Evolutionary conservation across 2,888 invertebrate species (phyloP).

Genomic region (Buathra laborator): DNA sequence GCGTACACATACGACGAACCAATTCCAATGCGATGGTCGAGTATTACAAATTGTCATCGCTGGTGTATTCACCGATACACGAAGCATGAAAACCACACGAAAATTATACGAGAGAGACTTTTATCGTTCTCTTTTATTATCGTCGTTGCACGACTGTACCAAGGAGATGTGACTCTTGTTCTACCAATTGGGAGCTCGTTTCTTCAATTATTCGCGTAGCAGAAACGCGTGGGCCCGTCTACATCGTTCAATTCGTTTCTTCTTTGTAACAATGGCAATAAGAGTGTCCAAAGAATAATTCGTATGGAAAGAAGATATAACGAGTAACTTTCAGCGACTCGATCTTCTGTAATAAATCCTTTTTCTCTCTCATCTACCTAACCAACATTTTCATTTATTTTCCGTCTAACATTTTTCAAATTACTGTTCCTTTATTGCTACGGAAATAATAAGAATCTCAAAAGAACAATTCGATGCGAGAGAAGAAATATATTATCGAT

Average conservation of each 20-base stretch:
- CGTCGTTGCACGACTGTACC: constrained; percentile 43
- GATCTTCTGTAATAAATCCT: neutral
- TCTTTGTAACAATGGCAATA: neutral
- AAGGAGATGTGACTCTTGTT: constrained; percentile 51
- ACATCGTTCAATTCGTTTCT: constrained; percentile 53
- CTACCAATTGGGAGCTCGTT: constrained; percentile 63
- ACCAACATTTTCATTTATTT: too few species aligned
- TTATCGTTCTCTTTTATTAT: constrained; percentile 39
- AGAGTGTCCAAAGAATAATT: neutral
- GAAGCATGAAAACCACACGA: constrained; percentile 1
- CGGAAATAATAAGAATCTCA: too few species aligned
- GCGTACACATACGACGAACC: constrained; percentile 19
- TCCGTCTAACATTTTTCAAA: too few species aligned
- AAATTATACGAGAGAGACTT: constrained; percentile 16
- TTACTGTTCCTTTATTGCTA: too few species aligned
- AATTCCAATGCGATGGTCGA: constrained; percentile 10
- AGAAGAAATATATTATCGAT: too few species aligned
- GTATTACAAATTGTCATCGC: constrained; percentile 9
- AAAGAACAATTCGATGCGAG: too few species aligned
- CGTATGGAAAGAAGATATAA: neutral
- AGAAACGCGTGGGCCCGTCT: constrained; percentile 57
- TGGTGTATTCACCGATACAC: neutral
- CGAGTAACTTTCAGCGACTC: neutral
- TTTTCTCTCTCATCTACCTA: neutral
- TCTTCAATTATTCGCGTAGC: constrained; percentile 58